phyloP scores from a whole-genome alignment of 2,797 vertebrate genomes.

The Netta rufina region DNA sequence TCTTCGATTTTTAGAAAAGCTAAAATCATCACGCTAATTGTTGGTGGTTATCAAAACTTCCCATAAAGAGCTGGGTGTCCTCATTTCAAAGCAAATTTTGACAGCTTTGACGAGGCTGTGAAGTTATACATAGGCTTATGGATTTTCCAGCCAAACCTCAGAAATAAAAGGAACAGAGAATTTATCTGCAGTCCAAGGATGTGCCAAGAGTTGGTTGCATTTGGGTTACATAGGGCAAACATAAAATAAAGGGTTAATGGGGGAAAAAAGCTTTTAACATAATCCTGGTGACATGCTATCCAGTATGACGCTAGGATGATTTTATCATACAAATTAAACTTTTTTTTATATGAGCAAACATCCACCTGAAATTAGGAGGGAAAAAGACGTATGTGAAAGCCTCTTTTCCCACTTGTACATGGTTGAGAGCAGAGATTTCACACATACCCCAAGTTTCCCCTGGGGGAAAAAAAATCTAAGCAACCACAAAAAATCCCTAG shows the following conservation, averaged over 20 bases:
- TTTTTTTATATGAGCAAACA: not conserved
- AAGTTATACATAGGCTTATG: not conserved
- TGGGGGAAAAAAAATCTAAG: not conserved
- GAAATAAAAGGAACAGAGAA: not conserved
- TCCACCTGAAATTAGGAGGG: not conserved
- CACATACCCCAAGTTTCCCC: not conserved
- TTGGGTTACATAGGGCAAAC: not conserved
- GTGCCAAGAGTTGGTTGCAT: not conserved
- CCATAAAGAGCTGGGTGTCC: not conserved
- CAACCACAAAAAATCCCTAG: constrained; percentile 5
- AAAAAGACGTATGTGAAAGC: not conserved
- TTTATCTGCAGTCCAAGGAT: not conserved
- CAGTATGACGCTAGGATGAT: not conserved
- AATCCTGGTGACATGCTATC: not conserved
- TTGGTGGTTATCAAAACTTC: constrained; percentile 8
- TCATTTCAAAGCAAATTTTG: not conserved
- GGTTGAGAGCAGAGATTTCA: constrained; percentile 5
- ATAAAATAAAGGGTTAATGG: not conserved
- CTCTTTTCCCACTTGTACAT: not conserved
- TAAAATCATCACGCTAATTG: not conserved
- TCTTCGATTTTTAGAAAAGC: not conserved
- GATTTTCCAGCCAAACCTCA: constrained; percentile 31
- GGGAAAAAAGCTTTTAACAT: not conserved
- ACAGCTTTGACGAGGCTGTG: not conserved
- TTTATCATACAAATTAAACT: not conserved